These are phyloP conservation scores for Podiceps cristatus DNA, from an alignment of 2,113 vertebrate species.

Conservation along the genomic window DNA sequence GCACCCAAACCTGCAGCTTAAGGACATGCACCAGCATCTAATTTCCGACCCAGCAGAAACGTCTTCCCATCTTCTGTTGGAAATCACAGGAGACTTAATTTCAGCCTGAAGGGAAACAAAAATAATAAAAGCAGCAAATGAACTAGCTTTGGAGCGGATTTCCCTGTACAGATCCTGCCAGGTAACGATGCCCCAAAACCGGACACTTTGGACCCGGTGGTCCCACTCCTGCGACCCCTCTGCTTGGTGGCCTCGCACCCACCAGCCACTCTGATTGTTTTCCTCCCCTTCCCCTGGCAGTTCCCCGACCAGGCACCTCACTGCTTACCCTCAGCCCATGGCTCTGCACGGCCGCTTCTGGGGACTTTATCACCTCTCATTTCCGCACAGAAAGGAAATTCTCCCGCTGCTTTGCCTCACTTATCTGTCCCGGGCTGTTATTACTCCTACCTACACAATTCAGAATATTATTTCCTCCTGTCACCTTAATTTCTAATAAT, in stretches of 20 bases:
- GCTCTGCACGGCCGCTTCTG: accelerated
- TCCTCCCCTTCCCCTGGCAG: background rate
- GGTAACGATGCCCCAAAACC: background rate
- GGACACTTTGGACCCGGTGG: accelerated
- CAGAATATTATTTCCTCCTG: background rate
- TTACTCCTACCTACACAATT: background rate
- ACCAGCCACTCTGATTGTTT: background rate
- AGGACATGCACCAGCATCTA: accelerated
- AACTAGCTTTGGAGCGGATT: background rate
- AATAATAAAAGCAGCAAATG: accelerated
- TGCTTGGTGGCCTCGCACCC: background rate
- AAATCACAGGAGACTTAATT: background rate
- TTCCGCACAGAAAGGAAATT: background rate
- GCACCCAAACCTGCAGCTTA: background rate
- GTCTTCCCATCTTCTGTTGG: background rate
- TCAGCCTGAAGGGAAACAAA: background rate
- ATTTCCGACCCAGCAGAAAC: background rate
- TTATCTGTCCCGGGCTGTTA: background rate
- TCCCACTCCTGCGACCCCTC: background rate
- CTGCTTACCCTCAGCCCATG: accelerated
- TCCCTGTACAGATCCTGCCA: background rate
- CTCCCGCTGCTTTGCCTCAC: background rate
- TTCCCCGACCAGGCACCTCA: background rate
- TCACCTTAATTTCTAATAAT: conserved; percentile 48
- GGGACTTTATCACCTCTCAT: background rate